Percentiles rank a stretch among this genome's conserved stretches.
These are phyloP conservation scores for Athalia cordata DNA, from an alignment of 2,888 invertebrate species.

Conservation along the genomic window DNA sequence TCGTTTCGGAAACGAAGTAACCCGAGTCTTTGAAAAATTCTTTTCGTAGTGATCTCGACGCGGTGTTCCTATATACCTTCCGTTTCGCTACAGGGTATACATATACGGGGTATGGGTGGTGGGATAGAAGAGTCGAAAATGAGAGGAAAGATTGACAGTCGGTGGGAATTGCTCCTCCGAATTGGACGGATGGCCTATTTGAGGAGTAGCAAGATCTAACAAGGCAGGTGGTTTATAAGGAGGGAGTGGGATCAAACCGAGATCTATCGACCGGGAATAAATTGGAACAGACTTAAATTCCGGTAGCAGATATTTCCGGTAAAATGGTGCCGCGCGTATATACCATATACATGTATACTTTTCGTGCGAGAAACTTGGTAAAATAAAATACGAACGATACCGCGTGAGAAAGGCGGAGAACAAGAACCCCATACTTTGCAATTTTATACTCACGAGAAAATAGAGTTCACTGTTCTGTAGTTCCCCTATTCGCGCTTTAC, in stretches of 20 bases:
- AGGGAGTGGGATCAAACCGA: neutral
- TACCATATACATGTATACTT: neutral
- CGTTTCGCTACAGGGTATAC: neutral
- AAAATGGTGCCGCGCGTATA: neutral
- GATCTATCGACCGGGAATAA: constrained; percentile 13
- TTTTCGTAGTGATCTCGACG: neutral
- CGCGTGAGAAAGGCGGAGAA: neutral
- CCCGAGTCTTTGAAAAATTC: constrained; percentile 1
- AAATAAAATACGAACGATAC: neutral
- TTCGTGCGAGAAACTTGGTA: neutral
- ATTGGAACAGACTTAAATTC: neutral
- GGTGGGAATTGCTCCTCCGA: constrained; percentile 20
- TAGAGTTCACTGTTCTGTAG: neutral
- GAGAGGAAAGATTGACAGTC: constrained; percentile 17
- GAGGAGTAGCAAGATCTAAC: constrained; percentile 20
- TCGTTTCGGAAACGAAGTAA: too few relatives aligned
- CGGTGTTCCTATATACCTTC: neutral
- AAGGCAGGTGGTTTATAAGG: neutral
- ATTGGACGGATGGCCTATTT: constrained; percentile 30
- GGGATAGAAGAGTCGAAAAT: neutral
- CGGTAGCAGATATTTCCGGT: neutral
- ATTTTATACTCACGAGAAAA: constrained; percentile 6
- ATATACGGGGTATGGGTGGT: neutral
- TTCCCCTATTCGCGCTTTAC: neutral
- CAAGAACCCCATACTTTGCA: neutral